Evolutionary conservation across 2,888 invertebrate species (phyloP), one percentile per base, ranked within the genome.

Genomic region (Scrobipalpa costella): DNA sequence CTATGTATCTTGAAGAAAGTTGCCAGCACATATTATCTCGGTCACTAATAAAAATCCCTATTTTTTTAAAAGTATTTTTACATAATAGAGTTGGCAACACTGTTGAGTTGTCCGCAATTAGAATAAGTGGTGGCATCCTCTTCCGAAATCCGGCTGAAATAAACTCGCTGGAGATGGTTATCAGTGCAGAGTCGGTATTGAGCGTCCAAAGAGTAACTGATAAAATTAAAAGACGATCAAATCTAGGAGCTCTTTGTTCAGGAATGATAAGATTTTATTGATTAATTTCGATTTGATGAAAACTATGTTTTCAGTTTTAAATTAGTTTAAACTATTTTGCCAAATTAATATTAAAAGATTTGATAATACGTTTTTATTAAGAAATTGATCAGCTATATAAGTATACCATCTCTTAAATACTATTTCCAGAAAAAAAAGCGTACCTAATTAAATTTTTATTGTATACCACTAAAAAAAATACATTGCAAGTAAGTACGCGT

Each of bases 41-140:
- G n/a, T n/a, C n/a, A n/a, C n/a, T n/a, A n/a, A n/a, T n/a, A n/a
- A n/a, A n/a, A n/a, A n/a, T n/a, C 15, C 7, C 17, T 19, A 1
- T 50, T 50, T 1, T 15, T 17, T n/a, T 27, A 2, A 33, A 9
- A 7, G 2, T 5, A 55, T 27, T n/a, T 33, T 55, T 55, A 2
- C 11, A 3, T n/a, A 13, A 0, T 2, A 15, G 8, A 17, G 57
- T 13, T 34, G 57, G 57, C 38, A 17, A 38, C 57, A 6, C 33
- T 15, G 57, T 57, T 36, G 36, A 17, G 9, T 34, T 58, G 64
- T 44, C 49, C 66, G 74, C 75, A 81, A 83, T 83, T 76, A 79
- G 68, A 71, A 73, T 66, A 71, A 82, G 83, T 83, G 82, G 77
- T 73, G 73, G 63, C 52, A 59, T 47, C 61, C 61, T 34, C 52